Conservation (phyloP, 2,797 vertebrate genomes). For the Leptoclinus maculatus region DNA sequence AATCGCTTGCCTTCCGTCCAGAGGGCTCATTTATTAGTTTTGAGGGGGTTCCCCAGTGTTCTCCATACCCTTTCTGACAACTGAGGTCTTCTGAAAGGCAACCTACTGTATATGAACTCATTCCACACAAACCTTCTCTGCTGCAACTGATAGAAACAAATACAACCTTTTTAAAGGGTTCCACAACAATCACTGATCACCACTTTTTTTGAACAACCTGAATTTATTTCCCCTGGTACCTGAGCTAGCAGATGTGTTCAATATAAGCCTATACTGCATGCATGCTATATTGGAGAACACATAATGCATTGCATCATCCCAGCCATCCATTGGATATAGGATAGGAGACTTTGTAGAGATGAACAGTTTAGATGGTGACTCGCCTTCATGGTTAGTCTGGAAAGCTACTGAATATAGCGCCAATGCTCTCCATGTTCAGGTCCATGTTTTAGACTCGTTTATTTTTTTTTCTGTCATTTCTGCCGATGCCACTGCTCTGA, state of each 20-base stretch:
- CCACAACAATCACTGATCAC: background rate
- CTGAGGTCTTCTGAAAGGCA: slow-evolving; percentile 53
- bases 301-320: background rate
- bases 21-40: slow-evolving; percentile 37
- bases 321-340: background rate
- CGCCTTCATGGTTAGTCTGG: background rate
- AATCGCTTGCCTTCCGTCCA: slow-evolving; percentile 33
- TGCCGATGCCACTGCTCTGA: background rate
- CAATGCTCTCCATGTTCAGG: background rate
- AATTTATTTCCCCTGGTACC: background rate
- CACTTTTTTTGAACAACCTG: background rate
- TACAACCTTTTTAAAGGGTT: background rate
- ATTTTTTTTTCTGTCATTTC: background rate
- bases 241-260: background rate
- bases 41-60: slow-evolving; percentile 15
- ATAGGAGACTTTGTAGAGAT: background rate
- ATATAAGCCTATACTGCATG: background rate
- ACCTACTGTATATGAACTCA: background rate
- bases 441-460: background rate
- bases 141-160: background rate
- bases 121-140: background rate
- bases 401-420: background rate
- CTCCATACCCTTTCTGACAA: slow-evolving; percentile 14
- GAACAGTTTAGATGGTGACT: background rate
- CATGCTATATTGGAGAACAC: background rate